Evolutionary conservation across 1,140 invertebrate species (phyloP), one percentile per base, ranked within the genome.

Genomic region (Holcopasites calliopsidis): DNA sequence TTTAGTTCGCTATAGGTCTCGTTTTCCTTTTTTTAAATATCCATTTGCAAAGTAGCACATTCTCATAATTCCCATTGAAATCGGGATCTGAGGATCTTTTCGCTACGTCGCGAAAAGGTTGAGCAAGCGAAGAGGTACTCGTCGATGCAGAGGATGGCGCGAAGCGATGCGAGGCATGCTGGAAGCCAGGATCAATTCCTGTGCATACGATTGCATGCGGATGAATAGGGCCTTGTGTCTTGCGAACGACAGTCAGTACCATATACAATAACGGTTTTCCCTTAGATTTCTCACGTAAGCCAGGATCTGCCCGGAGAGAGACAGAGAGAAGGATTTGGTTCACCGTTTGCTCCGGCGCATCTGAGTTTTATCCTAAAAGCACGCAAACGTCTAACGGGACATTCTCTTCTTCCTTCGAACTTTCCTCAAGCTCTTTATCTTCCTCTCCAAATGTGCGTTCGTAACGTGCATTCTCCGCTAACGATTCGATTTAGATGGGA

Each of bases 201-300:
- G 76, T 75, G 68, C 72, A 73, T 83, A 65, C 82, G 74, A 83
- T 83, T 83, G 82, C 82, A 83, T 21, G 82, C 68, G 77, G 61
- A 83, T 83, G 82, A 83, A 83, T 83, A 83, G 82, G 77, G 77
- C 78, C 82, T 83, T 83, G 82, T 83, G 76, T 76, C 82, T 79
- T 83, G 80, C 82, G 77, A 83, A 83, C 82, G 80, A 83, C 80
- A 83, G 80, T 55, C 76, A 69, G 76, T 73, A 77, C 76, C 80
- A 83, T 83, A 83, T 83, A 83, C 82, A 83, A 83, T 83, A 83
- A 83, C 82, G 82, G 82, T 83, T 74, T 64, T 64, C 68, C 52
- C 64, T n/a, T n/a, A 76, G 72, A 83, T 83, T 83, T 83, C 82
- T 83, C 82, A 83, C 82, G 77, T 83, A 76, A 79, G 62, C 50